Evolutionary conservation across 92 coral and sea anemone species (phyloP).

Genomic region (Epizoanthus scotinus): DNA sequence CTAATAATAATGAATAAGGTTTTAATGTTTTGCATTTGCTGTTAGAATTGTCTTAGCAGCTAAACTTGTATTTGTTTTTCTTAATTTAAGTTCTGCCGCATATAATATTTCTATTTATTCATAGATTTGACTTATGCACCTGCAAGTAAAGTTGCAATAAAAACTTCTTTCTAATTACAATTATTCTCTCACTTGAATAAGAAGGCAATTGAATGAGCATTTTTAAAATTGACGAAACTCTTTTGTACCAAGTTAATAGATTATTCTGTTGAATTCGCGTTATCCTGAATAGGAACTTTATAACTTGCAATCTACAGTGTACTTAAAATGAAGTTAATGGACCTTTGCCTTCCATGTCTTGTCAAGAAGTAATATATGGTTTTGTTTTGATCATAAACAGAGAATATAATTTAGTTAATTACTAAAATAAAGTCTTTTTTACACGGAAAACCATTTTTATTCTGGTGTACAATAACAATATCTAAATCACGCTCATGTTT

Average conservation of each 20-base stretch:
- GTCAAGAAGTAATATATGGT: neutral
- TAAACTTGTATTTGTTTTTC: neutral
- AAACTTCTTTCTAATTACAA: neutral
- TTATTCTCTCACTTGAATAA: neutral
- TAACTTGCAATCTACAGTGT: neutral
- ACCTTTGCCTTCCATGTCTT: neutral
- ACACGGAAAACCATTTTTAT: neutral
- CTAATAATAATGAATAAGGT: neutral
- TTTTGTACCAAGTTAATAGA: neutral
- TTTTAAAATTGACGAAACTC: neutral
- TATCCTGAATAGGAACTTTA: neutral
- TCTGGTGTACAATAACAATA: too few species aligned
- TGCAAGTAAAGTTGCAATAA: neutral
- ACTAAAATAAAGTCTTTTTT: neutral
- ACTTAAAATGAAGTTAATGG: neutral
- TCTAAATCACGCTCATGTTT: too few species aligned
- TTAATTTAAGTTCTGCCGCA: neutral
- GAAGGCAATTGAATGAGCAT: neutral
- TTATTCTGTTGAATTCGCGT: neutral
- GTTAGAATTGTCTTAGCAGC: too few species aligned
- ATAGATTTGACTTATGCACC: neutral
- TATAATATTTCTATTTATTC: conserved; percentile 4
- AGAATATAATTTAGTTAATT: neutral
- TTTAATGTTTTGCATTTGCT: neutral
- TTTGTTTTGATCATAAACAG: neutral